Percentiles rank a stretch among this genome's conserved stretches.
Evolutionary conservation across 2,113 vertebrate genomes (phyloP).

Genomic region (Stegastes partitus): DNA sequence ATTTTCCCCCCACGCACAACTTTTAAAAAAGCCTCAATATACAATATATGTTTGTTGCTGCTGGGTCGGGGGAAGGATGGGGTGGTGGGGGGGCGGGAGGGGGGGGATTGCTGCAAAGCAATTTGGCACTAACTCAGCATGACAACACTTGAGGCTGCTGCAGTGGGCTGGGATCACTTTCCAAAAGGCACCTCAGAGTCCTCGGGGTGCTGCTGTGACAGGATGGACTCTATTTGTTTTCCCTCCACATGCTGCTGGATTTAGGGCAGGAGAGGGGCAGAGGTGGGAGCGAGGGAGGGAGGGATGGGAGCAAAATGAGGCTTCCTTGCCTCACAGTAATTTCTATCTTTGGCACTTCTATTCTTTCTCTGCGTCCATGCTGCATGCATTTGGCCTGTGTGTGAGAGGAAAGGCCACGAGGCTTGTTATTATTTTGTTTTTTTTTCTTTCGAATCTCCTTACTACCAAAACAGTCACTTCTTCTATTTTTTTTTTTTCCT

Average conservation of each 20-base stretch:
- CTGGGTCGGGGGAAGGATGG: conserved; percentile 15
- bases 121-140: conserved; percentile 79
- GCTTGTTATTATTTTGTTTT: conserved; percentile 19
- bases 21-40: conserved; percentile 24
- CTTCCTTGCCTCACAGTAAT: conserved; percentile 41
- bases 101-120: conserved; percentile 68
- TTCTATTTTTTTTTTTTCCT: not conserved
- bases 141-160: conserved; percentile 77
- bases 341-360: conserved; percentile 21
- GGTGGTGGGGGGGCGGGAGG: not conserved
- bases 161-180: conserved; percentile 73
- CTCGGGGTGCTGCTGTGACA: conserved; percentile 68
- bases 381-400: conserved; percentile 19
- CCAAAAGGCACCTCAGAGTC: conserved; percentile 68
- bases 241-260: conserved; percentile 76
- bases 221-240: conserved; percentile 80
- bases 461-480: not conserved
- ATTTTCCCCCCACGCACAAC: conserved; percentile 34
- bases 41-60: conserved; percentile 59
- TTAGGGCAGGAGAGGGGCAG: conserved; percentile 47
- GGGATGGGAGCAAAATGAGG: conserved; percentile 37
- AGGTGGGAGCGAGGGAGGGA: conserved; percentile 30
- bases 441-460: conserved; percentile 2
- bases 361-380: conserved; percentile 27
- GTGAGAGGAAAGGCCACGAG: not conserved